Conservation (phyloP, 2,113 vertebrate genomes). For the Serinus canaria region DNA sequence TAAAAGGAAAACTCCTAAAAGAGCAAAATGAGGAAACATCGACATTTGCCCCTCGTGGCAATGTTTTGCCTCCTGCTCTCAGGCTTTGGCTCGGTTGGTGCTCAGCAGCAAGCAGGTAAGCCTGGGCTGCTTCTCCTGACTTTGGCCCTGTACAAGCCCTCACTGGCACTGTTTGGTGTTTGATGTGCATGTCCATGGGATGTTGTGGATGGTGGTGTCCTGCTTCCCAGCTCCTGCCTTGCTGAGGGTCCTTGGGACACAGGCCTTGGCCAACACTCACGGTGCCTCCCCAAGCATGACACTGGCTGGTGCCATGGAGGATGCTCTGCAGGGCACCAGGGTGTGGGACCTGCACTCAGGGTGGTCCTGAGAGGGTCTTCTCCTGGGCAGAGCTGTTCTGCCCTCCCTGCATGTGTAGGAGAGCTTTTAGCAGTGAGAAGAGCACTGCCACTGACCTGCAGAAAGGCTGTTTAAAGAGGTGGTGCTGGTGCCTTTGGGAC, state of each 20-base stretch:
- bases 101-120: slow-evolving; percentile 78
- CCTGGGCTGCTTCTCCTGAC: accelerated
- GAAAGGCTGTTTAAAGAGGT: background rate
- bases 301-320: background rate
- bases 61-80: slow-evolving; percentile 76
- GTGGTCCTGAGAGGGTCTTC: background rate
- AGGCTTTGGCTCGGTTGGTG: slow-evolving; percentile 66
- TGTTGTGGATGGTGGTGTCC: background rate
- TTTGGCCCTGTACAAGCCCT: accelerated
- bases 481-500: background rate
- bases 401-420: background rate
- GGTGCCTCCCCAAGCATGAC: background rate
- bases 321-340: background rate
- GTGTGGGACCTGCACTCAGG: background rate
- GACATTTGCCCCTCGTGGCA: slow-evolving; percentile 65
- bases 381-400: background rate
- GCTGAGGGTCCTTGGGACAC: background rate
- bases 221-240: background rate
- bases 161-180: background rate
- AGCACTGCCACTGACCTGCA: background rate
- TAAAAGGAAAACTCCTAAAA: background rate
- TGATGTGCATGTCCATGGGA: background rate
- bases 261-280: background rate
- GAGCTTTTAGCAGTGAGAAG: background rate
- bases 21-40: slow-evolving; percentile 80